Base-by-base conservation (phyloP, 2,888 invertebrate species). In the Hemithea aestivaria region DNA sequence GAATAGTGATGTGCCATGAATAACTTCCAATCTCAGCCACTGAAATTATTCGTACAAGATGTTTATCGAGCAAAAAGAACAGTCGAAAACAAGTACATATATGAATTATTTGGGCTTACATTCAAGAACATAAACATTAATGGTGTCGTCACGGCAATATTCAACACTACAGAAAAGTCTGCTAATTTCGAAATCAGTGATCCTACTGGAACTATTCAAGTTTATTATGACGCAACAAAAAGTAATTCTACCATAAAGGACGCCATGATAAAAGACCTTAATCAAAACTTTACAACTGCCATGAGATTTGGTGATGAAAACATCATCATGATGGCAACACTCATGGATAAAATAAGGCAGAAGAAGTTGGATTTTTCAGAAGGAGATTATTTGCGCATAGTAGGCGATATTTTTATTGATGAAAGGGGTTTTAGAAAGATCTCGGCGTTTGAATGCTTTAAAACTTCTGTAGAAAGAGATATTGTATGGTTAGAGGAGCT, bases 111-210 rank as follows among this genome's bases (percentile, higher is more conserved):
- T 31, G 72, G 71, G 1, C 27, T 73, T 7, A 69, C 62, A 34
- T 84, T 85, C 51, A 87, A 87, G 58, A 85, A 85, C 41, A 51
- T 84, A 6, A 80, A 75, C 73, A 62, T 87, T 35, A 81, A 85
- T 12, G 85, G 85, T 1, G 70, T 82, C 3, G 59, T 83, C 6
- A 85, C 84, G 3, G 57, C 74, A 10, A 52, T 79, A 27, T 75
- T 71, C 54, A 82, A 80, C 48, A 65, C 53, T 25, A 59, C 56
- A 10, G 49, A 33, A 10, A 58, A 42, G 10, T 22, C 64, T 2
- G 67, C 64, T 0, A 79, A 82, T 49, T 53, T 83, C 11, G 83
- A 87, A 58, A 40, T 87, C 3, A 79, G 75, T 20, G 87, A 85
- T 49, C 68, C 80, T 0, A 84, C 85, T 1, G 85, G 79, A 1